Base-by-base conservation (phyloP, 2,113 vertebrate species). In the Oncorhynchus clarkii region DNA sequence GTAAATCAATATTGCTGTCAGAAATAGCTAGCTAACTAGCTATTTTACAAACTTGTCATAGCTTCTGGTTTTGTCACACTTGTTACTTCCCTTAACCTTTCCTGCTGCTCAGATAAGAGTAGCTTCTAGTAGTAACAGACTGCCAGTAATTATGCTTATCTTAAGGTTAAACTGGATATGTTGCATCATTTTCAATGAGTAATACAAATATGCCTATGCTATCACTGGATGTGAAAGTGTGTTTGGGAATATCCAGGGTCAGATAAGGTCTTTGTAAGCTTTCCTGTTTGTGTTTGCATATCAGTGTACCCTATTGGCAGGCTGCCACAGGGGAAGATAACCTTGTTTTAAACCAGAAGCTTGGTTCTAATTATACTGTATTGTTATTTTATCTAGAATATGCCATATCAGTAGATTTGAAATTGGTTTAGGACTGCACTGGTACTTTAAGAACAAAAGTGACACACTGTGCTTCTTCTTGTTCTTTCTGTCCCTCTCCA, bases 191-290 rank as follows among this genome's bases (percentile, higher is more conserved):
- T 1, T 64, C 26, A 13, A 74, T 80, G 82, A 86, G 75, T 90
- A 86, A 77, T 64, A 4, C 62, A 24, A 45, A 45, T 45, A 45
- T 9, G 39, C 39, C 39, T 54, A 54, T 54, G 51, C 68, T 77
- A 18, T 82, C 11, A 16, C 12, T 45, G 1, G 51, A 67, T 67
- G 60, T 78, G 62, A 75, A 72, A 84, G 2, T 77, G 71, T n/a
- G 82, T 86, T 82, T 80, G 82, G 80, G 83, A 81, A 84, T 75
- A 39, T 78, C 82, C 73, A 68, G 78, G 29, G 60, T 54, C 20
- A 85, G 81, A 76, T 84, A 70, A 81, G 70, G 27, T 76, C 69
- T 66, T 48, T 49, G 16, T 24, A 12, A 54, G 3, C 13, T 48
- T 79, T 88, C 88, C 88, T 39, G 57, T 67, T 59, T 45, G 70